Percentiles rank a stretch among this genome's conserved stretches.
These are phyloP conservation scores for Lysiphlebus fabarum DNA, from an alignment of 1,140 invertebrate genomes.

Conservation along the genomic window DNA sequence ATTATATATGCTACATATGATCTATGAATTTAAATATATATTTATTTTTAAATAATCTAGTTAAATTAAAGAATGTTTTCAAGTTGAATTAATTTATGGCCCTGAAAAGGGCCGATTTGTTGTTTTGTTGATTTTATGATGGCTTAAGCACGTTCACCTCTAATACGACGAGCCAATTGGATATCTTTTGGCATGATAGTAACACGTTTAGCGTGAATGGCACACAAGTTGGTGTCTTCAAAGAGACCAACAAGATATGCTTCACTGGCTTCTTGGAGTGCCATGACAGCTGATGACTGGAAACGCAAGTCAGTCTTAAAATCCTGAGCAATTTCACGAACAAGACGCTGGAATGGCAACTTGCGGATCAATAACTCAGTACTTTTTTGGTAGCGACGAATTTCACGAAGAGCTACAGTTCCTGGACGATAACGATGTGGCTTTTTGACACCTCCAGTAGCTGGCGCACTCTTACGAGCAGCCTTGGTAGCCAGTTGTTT, in stretches of 20 bases:
- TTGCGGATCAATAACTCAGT: conserved; percentile 3
- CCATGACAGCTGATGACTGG: too few species aligned
- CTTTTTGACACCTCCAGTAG: background rate
- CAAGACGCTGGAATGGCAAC: background rate
- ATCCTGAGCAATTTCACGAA: too few species aligned
- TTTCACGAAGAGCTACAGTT: conserved; percentile 2
- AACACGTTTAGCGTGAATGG: background rate
- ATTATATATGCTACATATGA: too few species aligned
- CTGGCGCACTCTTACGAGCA: conserved; percentile 4
- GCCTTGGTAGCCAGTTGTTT: conserved; percentile 2
- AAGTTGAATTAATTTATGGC: background rate
- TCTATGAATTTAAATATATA: too few species aligned
- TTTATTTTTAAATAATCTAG: too few species aligned
- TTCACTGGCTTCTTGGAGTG: too few species aligned
- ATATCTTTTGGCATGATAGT: too few species aligned
- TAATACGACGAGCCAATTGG: too few species aligned
- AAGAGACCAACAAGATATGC: too few species aligned
- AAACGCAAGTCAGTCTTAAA: too few species aligned
- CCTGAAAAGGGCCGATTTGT: conserved; percentile 13
- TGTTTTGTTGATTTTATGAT: background rate
- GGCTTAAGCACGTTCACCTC: conserved; percentile 1
- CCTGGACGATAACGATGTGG: conserved; percentile 5
- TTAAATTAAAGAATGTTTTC: too few species aligned
- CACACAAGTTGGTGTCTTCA: background rate
- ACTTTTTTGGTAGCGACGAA: conserved; percentile 4